phyloP scores from a whole-genome alignment of 2,797 vertebrate species.

The Acanthiza pusilla region DNA sequence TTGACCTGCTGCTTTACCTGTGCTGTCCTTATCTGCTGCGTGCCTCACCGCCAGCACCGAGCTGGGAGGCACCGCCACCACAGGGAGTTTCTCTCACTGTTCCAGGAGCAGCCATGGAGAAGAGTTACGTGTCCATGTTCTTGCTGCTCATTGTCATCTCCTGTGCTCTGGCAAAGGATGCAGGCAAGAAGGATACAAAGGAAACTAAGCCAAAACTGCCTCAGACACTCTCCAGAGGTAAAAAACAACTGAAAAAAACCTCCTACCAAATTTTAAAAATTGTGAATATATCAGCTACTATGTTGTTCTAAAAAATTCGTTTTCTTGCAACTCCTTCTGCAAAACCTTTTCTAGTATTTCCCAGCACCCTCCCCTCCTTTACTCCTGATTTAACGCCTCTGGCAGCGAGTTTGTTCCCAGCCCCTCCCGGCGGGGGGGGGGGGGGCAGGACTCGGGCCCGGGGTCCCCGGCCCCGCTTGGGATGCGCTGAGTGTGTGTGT shows the following conservation, averaged over 20 bases:
- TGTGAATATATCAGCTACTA: background rate
- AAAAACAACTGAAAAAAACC: background rate
- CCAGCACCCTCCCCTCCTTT: background rate
- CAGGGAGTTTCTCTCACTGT: accelerated
- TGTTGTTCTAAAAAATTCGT: background rate
- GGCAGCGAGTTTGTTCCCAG: accelerated
- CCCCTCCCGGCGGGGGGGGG: accelerated
- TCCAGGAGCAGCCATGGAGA: conserved; percentile 81
- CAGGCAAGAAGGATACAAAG: conserved; percentile 72
- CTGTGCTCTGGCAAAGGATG: conserved; percentile 76
- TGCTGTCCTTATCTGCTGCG: background rate
- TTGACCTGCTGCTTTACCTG: background rate
- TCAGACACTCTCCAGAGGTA: conserved; percentile 94
- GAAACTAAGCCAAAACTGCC: conserved; percentile 73
- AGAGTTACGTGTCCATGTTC: conserved; percentile 71
- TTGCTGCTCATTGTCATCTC: conserved; percentile 79
- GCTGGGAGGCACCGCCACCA: accelerated
- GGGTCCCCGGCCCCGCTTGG: accelerated
- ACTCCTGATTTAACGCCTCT: background rate
- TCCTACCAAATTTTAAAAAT: no score
- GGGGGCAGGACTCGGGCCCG: accelerated
- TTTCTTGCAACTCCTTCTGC: background rate
- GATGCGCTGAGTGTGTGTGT: background rate
- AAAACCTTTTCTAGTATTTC: background rate
- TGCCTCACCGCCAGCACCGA: background rate